Conservation (phyloP, 2,797 vertebrate species). For the Percopsis omiscomaycus region DNA sequence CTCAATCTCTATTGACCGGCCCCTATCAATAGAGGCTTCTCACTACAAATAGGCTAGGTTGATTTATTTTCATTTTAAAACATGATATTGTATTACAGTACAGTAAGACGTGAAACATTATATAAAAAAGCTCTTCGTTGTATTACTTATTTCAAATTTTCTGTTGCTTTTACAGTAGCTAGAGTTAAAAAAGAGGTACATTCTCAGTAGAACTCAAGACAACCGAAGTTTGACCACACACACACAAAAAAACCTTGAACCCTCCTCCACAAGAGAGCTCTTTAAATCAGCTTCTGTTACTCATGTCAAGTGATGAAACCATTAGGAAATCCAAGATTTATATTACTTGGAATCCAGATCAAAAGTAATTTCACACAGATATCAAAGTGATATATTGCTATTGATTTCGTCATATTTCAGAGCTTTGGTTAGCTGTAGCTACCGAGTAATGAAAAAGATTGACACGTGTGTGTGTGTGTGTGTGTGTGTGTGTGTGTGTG, state of each 20-base stretch:
- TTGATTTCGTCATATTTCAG: constrained; percentile 27
- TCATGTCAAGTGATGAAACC: neutral
- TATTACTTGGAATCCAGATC: constrained; percentile 4
- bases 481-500: neutral
- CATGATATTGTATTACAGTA: no score
- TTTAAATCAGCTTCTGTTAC: constrained; percentile 1
- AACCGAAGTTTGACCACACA: no score
- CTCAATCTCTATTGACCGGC: no score
- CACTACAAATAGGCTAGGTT: no score
- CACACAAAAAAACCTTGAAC: no score
- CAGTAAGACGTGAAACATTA: no score
- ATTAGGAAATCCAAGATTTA: neutral
- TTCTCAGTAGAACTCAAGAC: neutral
- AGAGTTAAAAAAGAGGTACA: neutral
- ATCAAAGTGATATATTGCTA: constrained; percentile 10
- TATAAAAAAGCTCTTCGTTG: no score
- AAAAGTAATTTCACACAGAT: neutral
- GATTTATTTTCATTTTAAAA: no score
- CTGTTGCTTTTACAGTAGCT: no score
- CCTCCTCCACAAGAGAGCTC: neutral
- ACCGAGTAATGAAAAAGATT: neutral
- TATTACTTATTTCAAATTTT: no score
- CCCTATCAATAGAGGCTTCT: no score
- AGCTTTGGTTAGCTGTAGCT: constrained; percentile 5
- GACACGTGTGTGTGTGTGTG: neutral